Base-by-base conservation (phyloP, 2,888 invertebrate genomes). In the Drosophila barbarae region DNA sequence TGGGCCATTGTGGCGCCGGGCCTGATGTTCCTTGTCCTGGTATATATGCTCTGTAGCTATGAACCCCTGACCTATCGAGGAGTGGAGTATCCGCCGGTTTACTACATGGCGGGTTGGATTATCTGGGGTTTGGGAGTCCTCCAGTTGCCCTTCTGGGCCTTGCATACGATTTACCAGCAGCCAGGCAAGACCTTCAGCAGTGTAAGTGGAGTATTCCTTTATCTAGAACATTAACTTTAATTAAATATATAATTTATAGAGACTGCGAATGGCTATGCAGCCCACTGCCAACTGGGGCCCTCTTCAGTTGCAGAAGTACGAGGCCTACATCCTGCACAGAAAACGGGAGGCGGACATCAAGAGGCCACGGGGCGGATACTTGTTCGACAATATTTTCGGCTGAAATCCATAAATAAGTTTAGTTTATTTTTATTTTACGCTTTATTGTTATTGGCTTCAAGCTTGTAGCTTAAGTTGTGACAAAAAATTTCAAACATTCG, bases 1-100 rank as follows among this genome's bases (percentile, higher is more conserved):
- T 96, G 96, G 96, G 92, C 92, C 0, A 52, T 95, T 15, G 89
- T 95, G 52, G 94, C 94, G 9, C 96, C 96, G 0, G 86, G 91
- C 0, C 88, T 94, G 59, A 93, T 95, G 91, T 89, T 93, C 15
- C 86, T 92, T 0, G 94, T 96, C 46, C 92, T 95, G 59, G 71
- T 94, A 9, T 95, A 95, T 84, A 94, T 94, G 9, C 86, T 95
- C 5, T 83, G 90, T 1, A 92, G 91, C 1, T 91, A 92, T 69
- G 90, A 92, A 61, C 91, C 93, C 0, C 85, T 94, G 4, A 90
- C 88, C 2, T 94, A 94, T 72, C 93, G 93, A 44, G 88, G 88
- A 38, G 90, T 90, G 56, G 71, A 80, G 3, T 95, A 93, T 88
- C 94, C 95, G 0, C 87, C 87, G 7, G 88, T 89, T 50, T 93